These are phyloP conservation scores for Helicoverpa armigera DNA, from an alignment of 1,140 invertebrate genomes.

Conservation along the genomic window DNA sequence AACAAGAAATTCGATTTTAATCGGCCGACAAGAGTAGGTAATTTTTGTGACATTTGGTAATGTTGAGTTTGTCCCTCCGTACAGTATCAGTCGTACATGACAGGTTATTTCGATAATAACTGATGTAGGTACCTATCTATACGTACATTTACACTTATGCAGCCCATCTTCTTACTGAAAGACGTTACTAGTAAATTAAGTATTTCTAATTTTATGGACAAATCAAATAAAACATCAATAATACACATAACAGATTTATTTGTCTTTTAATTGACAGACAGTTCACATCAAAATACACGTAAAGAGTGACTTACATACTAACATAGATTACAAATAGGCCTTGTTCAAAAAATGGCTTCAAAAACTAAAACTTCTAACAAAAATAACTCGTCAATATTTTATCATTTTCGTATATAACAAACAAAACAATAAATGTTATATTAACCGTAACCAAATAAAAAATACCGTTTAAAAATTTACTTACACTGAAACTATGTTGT, in stretches of 20 bases:
- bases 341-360: slow-evolving; percentile 43
- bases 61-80: neutral
- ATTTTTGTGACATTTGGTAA: neutral
- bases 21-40: neutral
- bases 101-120: too few relatives aligned
- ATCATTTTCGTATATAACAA: slow-evolving; percentile 11
- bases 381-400: slow-evolving; percentile 19
- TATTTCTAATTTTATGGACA: neutral
- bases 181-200: too few relatives aligned
- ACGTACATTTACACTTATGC: too few relatives aligned
- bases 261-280: slow-evolving; percentile 57
- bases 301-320: slow-evolving; percentile 44
- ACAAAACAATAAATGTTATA: neutral
- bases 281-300: slow-evolving; percentile 32
- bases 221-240: slow-evolving; percentile 12
- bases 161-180: too few relatives aligned
- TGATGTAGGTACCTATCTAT: too few relatives aligned
- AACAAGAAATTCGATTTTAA: neutral
- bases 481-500: neutral
- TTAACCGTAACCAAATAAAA: slow-evolving; percentile 13
- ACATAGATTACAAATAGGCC: slow-evolving; percentile 27
- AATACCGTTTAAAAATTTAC: neutral
- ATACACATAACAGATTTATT: slow-evolving; percentile 42
- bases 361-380: slow-evolving; percentile 31
- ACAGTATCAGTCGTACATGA: too few relatives aligned